These are phyloP conservation scores for Bradypodion ventrale DNA, from an alignment of 2,797 vertebrate species.

Conservation along the genomic window DNA sequence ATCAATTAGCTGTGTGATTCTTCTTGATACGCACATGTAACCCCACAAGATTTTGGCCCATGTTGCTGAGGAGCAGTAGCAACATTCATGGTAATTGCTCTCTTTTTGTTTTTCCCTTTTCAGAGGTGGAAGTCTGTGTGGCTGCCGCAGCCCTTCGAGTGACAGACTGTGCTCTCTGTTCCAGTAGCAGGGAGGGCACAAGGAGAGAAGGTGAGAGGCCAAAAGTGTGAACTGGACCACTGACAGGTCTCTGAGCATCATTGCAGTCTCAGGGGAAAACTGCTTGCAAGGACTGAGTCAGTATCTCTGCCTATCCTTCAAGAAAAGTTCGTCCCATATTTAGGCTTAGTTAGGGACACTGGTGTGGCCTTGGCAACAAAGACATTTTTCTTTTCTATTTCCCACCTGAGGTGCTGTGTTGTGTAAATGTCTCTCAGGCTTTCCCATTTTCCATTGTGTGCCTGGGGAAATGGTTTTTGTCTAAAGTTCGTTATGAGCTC, in stretches of 20 bases:
- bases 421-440: not conserved
- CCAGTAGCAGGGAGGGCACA: rapidly evolving
- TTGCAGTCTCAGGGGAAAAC: not conserved
- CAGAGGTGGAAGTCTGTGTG: constrained; percentile 31
- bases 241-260: not conserved
- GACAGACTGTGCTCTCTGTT: constrained; percentile 58
- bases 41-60: too few species aligned
- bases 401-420: not conserved
- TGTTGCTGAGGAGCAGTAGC: not conserved
- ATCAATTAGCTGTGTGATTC: too few species aligned
- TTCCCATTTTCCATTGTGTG: not conserved
- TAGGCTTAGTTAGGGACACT: not conserved
- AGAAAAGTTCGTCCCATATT: not conserved
- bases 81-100: not conserved
- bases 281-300: not conserved
- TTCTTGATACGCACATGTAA: too few species aligned
- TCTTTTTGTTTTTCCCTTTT: rapidly evolving
- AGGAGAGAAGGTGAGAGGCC: constrained; percentile 47
- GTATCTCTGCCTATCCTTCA: not conserved
- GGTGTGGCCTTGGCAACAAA: not conserved
- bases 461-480: not conserved
- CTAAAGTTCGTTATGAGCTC: not conserved
- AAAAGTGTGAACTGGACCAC: not conserved
- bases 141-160: not conserved
- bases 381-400: not conserved